A percentile compares a stretch with the other conserved stretches of the same genome.
phyloP scores from a whole-genome alignment of 2,797 vertebrate genomes.

The Lates japonicus region DNA sequence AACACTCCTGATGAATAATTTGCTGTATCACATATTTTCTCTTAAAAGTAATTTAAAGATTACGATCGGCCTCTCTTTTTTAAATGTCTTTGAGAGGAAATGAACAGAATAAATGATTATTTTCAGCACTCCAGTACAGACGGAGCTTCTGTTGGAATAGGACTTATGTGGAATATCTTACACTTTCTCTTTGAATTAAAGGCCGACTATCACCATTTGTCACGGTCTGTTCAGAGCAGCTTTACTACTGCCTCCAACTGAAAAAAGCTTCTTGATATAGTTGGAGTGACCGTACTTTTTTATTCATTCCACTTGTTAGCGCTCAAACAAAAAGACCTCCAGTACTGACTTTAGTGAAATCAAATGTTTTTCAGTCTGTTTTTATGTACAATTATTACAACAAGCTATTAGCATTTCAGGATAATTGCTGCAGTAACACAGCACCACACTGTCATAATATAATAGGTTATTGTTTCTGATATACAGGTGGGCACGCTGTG shows the following conservation, averaged over 20 bases:
- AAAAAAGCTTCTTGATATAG: background rate
- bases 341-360: background rate
- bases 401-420: background rate
- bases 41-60: slow-evolving; percentile 41
- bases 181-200: background rate
- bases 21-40: slow-evolving; percentile 4
- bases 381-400: background rate
- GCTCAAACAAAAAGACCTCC: background rate
- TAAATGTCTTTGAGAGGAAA: background rate
- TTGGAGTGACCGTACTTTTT: background rate
- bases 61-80: slow-evolving; percentile 21
- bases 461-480: background rate
- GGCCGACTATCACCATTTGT: background rate
- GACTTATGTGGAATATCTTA: background rate
- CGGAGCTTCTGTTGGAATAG: background rate
- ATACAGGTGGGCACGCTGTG: background rate
- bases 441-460: background rate
- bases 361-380: background rate
- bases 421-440: slow-evolving; percentile 6
- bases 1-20: slow-evolving; percentile 24
- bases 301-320: background rate
- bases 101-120: slow-evolving; percentile 12
- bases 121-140: background rate
- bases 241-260: background rate
- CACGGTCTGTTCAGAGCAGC: background rate